Evolutionary conservation across 2,888 invertebrate genomes (phyloP), one percentile per base, ranked within the genome.

Genomic region (Tetheella fluctuosa): DNA sequence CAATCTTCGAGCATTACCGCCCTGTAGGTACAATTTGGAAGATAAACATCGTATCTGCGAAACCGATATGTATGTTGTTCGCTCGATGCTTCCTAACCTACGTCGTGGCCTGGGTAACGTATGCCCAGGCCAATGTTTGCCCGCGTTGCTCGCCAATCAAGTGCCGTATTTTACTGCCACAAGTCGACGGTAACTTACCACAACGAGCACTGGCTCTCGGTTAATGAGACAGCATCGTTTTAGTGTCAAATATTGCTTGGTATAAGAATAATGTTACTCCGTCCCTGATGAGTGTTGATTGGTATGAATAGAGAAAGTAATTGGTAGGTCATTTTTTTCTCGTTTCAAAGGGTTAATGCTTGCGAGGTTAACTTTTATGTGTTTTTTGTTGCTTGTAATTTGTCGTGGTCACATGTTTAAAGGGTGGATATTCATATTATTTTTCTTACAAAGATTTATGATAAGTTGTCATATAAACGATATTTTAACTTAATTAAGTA

Each of bases 181-280:
- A 76, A 71, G 78, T 77, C 82, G 83, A 70, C 86, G 81, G 84
- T 91, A 90, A 89, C 85, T 91, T 90, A 88, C 86, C 81, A 70
- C 85, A 88, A 89, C 86, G 86, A 79, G 83, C 86, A 74, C 78
- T 83, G 84, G 79, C 86, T 88, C 86, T 83, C 77, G 64, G 77
- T 81, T 90, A 91, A 91, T 89, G 89, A 88, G 89, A 89, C 89
- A 84, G 79, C 81, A 79, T 80, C 83, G 86, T 83, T 89, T 89
- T 85, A 83, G 79, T 87, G 88, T 83, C 84, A 85, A 84, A 84
- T 80, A 79, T 83, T 74, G 74, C 77, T 64, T 68, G 84, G 75
- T 76, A 80, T 84, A 74, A 64, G 72, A 80, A 76, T 77, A 64
- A 71, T 68, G 61, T 42, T 17, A 52, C 34, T 53, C 53, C 48